Evolutionary conservation across 92 coral and sea anemone species (phyloP), one percentile per base, ranked within the genome.

Genomic region (Zoanthus sociatus): DNA sequence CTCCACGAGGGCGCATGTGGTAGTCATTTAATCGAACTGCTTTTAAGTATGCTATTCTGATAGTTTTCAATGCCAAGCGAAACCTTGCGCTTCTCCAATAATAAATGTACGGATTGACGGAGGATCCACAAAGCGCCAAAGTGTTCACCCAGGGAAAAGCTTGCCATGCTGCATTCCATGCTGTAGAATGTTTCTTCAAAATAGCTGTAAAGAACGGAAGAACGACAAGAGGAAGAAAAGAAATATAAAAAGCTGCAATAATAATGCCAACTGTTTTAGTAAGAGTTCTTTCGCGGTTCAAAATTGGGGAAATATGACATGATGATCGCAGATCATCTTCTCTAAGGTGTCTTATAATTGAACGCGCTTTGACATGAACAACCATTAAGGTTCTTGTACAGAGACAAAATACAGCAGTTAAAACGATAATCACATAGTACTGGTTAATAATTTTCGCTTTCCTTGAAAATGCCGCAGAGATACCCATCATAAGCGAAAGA

Each of bases 61-160:
- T 70, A 31, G 72, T 72, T 53, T 90, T 90, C 16, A 92, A 55
- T 14, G 91, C 97, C 67, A 90, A 47, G 1, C 98, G 88, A 53
- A 94, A 94, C 16, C 94, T 55, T 78, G 88, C 93, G 45, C 94
- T 92, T 79, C 95, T 83, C 98, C 98, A 94, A 66, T 94, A 94
- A 79, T 94, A 94, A 15, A 94, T 77, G 73, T 94, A 94, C 8
- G 98, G 98, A 69, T 94, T 94, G 9, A 90, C 45, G 4, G 91
- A 79, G 15, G 95, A 92, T 87, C 93, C 89, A 48, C 94, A 92
- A 21, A 94, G 78, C 10, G 98, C 98, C 9, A 94, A 46, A 4
- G 98, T 92, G 73, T 94, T 94, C 1, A 90, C 90, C 98, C 95
- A 94, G 0, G 95, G 98, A 61, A 94, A 94, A 1, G 90, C 93